Conservation (phyloP, 1,140 invertebrate genomes). For the Lasaia peninsularis region DNA sequence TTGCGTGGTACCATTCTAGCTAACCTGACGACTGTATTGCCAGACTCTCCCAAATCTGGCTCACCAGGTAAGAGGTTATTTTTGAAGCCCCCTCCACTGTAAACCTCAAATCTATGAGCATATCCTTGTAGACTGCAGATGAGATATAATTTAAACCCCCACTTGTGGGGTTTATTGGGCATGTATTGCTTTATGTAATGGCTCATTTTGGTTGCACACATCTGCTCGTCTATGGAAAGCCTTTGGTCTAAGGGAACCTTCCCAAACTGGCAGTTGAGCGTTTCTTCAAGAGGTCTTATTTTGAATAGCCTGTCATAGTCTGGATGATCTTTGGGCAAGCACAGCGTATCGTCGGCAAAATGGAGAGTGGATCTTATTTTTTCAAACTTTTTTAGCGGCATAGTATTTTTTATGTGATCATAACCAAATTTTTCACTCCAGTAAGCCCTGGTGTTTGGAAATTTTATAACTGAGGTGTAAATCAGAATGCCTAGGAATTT, state of each 20-base stretch:
- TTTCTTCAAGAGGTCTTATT: slow-evolving; percentile 31
- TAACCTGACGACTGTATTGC: slow-evolving; percentile 45
- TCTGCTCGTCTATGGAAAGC: slow-evolving; percentile 34
- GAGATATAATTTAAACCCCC: slow-evolving; percentile 63
- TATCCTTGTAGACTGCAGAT: slow-evolving; percentile 46
- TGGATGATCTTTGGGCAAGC: slow-evolving; percentile 28
- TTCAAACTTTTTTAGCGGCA: slow-evolving; percentile 55
- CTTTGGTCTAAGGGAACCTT: slow-evolving; percentile 38
- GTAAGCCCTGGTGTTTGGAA: slow-evolving; percentile 40
- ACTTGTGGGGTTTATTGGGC: slow-evolving; percentile 55
- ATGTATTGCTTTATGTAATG: slow-evolving; percentile 59
- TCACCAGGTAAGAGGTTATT: slow-evolving; percentile 31
- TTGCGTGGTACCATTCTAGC: slow-evolving; percentile 35
- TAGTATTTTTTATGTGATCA: slow-evolving; percentile 42
- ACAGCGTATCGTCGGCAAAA: slow-evolving; percentile 27
- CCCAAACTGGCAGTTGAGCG: slow-evolving; percentile 38
- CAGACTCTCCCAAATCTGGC: slow-evolving; percentile 47
- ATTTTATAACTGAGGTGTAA: slow-evolving; percentile 46
- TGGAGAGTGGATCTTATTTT: slow-evolving; percentile 38
- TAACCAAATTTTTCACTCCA: slow-evolving; percentile 45
- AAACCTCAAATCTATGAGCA: slow-evolving; percentile 60
- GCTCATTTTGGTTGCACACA: slow-evolving; percentile 52
- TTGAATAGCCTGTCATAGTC: slow-evolving; percentile 28
- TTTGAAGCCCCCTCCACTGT: slow-evolving; percentile 37
- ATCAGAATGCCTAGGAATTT: slow-evolving; percentile 43